phyloP scores from a whole-genome alignment of 30 jellyfish, hydroid and myxozoan species.

The Turritopsis dohrnii region DNA sequence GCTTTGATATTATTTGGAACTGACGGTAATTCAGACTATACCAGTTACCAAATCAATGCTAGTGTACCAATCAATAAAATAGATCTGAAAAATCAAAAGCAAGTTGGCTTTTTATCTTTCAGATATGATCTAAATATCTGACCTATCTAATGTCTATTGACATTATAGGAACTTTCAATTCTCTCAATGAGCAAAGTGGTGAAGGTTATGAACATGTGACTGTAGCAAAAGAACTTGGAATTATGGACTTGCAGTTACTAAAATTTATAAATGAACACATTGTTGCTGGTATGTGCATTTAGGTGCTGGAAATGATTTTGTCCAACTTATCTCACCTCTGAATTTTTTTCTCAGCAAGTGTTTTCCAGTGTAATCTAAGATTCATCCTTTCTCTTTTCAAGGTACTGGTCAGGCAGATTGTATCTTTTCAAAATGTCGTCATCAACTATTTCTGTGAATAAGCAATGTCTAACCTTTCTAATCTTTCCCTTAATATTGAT shows the following conservation, averaged over 20 bases:
- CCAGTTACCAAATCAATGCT: background rate
- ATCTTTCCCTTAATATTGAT: background rate
- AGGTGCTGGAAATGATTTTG: too few species aligned
- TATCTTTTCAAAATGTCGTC: slow-evolving; percentile 44
- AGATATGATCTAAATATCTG: too few species aligned
- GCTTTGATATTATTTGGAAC: slow-evolving; percentile 87
- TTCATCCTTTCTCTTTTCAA: slow-evolving; percentile 32
- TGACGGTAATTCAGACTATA: slow-evolving; percentile 40
- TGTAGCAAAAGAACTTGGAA: slow-evolving; percentile 52
- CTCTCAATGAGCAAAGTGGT: slow-evolving; percentile 43
- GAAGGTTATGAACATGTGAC: slow-evolving; percentile 58
- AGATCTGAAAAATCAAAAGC: too few species aligned
- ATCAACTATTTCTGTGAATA: background rate
- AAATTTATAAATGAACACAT: slow-evolving; percentile 55
- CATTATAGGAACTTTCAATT: slow-evolving; percentile 55
- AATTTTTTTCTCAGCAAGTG: too few species aligned
- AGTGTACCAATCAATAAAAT: too few species aligned
- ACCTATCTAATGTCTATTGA: too few species aligned
- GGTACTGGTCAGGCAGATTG: slow-evolving; percentile 79
- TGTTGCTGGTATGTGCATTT: slow-evolving; percentile 41
- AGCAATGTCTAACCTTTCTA: too few species aligned
- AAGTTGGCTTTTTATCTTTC: too few species aligned
- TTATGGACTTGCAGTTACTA: slow-evolving; percentile 56
- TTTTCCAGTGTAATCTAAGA: too few species aligned
- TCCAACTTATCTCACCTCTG: too few species aligned